Evolutionary conservation across 92 coral and sea anemone species (phyloP), one percentile per base, ranked within the genome.

Genomic region (Porites divaricata): DNA sequence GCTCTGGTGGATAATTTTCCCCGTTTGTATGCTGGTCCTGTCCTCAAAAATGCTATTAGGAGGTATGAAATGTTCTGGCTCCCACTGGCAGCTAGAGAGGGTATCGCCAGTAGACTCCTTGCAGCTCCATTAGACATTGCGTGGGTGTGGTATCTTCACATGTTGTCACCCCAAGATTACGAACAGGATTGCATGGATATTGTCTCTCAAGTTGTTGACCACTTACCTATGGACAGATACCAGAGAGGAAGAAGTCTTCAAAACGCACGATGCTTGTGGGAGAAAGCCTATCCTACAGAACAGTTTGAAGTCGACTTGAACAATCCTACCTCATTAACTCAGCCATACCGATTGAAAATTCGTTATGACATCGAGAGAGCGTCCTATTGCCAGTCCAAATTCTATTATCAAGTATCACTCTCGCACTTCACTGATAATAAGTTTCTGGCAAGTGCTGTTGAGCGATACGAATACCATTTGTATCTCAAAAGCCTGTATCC

Each of bases 21-120:
- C 4, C 13, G 20, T 24, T 35, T 87, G 57, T 28, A 64, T 63
- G 48, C 8, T 9, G 76, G 90, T 23, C 70, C 81, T 20, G 49
- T 87, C 35, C 77, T 87, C 17, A 70, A 80, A 22, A 87, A 80
- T 48, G 90, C 90, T 54, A 87, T 87, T 1, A 84, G 86, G 45
- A 86, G 92, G 23, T 89, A 89, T 70, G 92, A 89, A 59, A 26
- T 65, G 16, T 89, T 66, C 65, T 89, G 92, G 92, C 76, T 89
- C 62, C 92, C 92, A 24, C 74, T 84, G 23, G 81, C 81, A 9
- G 66, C 88, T 20, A 67, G 67, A 71, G 50, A 2, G 6, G 52
- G 56, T 35, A 6, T 6, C 2, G 49, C 10, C 8, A 13, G 64
- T 23, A 2, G 23, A 51, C 17, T 74, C 25, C 72, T 75, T 6